Base-by-base conservation (phyloP, 2,888 invertebrate genomes). In the Thysanoteuthis rhombus region DNA sequence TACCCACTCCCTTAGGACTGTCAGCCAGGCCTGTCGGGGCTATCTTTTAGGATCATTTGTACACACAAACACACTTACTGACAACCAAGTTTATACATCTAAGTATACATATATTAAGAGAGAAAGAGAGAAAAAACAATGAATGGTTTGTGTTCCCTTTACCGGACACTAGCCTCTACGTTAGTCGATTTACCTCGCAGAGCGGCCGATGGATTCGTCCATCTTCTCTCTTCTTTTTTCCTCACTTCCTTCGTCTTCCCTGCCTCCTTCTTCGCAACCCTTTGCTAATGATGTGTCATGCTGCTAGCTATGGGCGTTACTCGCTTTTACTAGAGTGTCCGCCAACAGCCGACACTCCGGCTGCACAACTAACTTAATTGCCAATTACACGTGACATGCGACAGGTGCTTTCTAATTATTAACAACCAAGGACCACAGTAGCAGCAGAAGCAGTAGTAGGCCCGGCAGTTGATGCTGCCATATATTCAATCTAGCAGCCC, bases 301-400 rank as follows among this genome's bases (percentile, higher is more conserved):
- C n/a, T 75, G n/a, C n/a, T 75, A n/a, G 75, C 75, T 75, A n/a
- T 75, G 36, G 75, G 75, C 75, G 75, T 75, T n/a, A 75, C 75
- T n/a, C 75, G n/a, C n/a, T 75, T n/a, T 75, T 75, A 75, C n/a
- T n/a, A 36, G 75, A 75, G 75, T 75, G 75, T 75, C n/a, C 75
- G 75, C 75, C 75, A 75, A 75, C n/a, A n/a, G 75, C 75, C n/a
- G n/a, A 36, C 75, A 16, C 75, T 36, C 3, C 75, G 75, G 16
- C 75, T 75, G 75, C 75, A 75, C n/a, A 75, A 36, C n/a, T n/a
- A 75, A 75, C n/a, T 75, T 75, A 75, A 75, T 75, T 75, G 75
- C 75, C 75, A 75, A 75, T 75, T 75, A 75, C 75, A n/a, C 75
- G 75, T 75, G 75, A 75, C 75, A 75, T 75, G 75, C 75, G 75